phyloP scores from a whole-genome alignment of 2,797 vertebrate genomes.

The Calcarius lapponicus region DNA sequence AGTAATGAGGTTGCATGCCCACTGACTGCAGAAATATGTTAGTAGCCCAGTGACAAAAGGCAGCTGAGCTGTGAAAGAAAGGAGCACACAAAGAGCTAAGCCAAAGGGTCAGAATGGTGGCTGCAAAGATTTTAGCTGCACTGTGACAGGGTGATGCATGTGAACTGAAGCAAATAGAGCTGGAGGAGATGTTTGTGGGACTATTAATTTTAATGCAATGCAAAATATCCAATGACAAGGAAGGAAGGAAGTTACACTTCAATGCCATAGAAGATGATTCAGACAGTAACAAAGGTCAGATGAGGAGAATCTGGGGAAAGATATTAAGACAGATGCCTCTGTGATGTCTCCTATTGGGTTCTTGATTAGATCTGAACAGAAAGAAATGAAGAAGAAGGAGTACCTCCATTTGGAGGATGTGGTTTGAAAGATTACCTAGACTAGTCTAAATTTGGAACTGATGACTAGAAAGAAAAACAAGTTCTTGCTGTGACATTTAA shows the following conservation, averaged over 20 bases:
- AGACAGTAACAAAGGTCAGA: conserved; percentile 24
- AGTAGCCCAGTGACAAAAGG: background rate
- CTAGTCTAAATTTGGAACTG: background rate
- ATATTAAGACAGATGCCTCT: background rate
- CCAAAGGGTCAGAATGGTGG: background rate
- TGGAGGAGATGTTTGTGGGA: background rate
- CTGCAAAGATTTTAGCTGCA: background rate
- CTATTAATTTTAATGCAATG: conserved; percentile 31
- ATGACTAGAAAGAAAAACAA: background rate
- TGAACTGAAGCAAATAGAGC: background rate
- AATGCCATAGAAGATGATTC: background rate
- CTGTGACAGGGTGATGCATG: background rate
- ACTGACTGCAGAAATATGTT: background rate
- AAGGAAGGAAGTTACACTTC: conserved; percentile 13
- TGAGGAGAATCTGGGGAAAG: background rate
- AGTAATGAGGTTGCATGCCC: background rate
- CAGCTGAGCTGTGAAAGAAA: background rate
- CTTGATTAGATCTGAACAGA: background rate
- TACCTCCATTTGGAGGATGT: background rate
- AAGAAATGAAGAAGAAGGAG: background rate
- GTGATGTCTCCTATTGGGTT: background rate
- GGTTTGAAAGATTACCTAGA: background rate
- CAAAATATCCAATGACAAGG: background rate
- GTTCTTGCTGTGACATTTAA: background rate
- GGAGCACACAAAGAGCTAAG: background rate